phyloP scores from a whole-genome alignment of 2,113 vertebrate genomes.

The Poeciliopsis prolifica region DNA sequence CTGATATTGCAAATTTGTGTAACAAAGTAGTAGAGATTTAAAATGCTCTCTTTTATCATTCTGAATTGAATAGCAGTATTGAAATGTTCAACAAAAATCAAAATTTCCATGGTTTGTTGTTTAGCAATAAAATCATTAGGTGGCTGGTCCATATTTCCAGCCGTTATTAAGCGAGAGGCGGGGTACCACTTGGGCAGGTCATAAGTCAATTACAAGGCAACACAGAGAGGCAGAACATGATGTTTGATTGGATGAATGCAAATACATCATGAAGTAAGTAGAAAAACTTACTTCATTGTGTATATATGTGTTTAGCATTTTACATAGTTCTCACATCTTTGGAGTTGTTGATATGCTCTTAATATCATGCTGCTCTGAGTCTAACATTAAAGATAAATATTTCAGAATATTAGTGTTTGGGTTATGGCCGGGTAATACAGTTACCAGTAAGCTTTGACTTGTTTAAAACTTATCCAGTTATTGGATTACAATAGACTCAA shows the following conservation, averaged over 20 bases:
- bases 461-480: neutral
- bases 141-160: no score
- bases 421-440: neutral
- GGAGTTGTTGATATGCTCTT: no score
- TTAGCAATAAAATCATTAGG: no score
- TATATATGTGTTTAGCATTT: no score
- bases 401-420: neutral
- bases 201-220: no score
- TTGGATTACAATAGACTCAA: neutral
- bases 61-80: neutral
- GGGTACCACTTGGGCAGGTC: no score
- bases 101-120: neutral
- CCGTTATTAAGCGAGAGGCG: no score
- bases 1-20: constrained; percentile 18
- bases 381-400: neutral
- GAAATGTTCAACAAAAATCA: neutral
- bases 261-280: no score
- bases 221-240: no score
- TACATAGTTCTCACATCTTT: no score
- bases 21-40: neutral
- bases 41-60: neutral
- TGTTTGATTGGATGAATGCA: no score
- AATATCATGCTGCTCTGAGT: neutral
- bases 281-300: no score
- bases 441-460: neutral